These are phyloP conservation scores for Volucella inanis DNA, from an alignment of 2,888 invertebrate genomes.

Conservation along the genomic window DNA sequence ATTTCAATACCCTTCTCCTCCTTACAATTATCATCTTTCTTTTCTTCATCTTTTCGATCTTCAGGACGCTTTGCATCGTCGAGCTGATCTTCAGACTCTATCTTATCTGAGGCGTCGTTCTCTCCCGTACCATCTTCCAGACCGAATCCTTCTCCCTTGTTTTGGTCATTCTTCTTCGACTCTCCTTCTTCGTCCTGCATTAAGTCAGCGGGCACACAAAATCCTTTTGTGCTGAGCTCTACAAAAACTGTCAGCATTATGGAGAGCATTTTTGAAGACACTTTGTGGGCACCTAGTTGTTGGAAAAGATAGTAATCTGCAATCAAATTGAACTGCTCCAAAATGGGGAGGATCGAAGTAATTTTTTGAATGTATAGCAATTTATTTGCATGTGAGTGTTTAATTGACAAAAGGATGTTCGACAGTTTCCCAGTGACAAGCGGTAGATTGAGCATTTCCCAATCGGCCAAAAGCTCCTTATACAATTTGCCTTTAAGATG, in stretches of 20 bases:
- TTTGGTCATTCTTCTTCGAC: constrained; percentile 84
- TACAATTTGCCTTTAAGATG: constrained; percentile 88
- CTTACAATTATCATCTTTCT: constrained; percentile 90
- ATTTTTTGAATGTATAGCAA: constrained; percentile 77
- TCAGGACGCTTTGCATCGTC: constrained; percentile 93
- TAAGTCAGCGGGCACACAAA: constrained; percentile 94
- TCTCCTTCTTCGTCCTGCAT: constrained; percentile 89
- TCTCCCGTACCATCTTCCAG: constrained; percentile 93
- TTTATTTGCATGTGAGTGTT: constrained; percentile 81
- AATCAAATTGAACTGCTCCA: constrained; percentile 90
- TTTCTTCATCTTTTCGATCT: constrained; percentile 85
- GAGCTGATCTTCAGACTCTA: constrained; percentile 93
- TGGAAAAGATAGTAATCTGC: constrained; percentile 91
- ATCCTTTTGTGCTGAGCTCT: constrained; percentile 93
- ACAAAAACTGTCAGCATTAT: constrained; percentile 92
- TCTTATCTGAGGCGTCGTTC: constrained; percentile 96
- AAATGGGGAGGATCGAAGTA: constrained; percentile 85
- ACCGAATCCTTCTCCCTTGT: constrained; percentile 90
- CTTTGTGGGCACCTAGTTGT: constrained; percentile 90
- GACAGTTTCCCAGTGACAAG: constrained; percentile 82
- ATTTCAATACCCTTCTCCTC: constrained; percentile 97
- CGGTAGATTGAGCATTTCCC: constrained; percentile 85
- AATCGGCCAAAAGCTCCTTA: constrained; percentile 86
- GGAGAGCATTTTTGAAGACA: constrained; percentile 92
- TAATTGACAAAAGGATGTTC: constrained; percentile 82